Conservation (phyloP, 2,888 invertebrate species). For the Nemoura dubitans region DNA sequence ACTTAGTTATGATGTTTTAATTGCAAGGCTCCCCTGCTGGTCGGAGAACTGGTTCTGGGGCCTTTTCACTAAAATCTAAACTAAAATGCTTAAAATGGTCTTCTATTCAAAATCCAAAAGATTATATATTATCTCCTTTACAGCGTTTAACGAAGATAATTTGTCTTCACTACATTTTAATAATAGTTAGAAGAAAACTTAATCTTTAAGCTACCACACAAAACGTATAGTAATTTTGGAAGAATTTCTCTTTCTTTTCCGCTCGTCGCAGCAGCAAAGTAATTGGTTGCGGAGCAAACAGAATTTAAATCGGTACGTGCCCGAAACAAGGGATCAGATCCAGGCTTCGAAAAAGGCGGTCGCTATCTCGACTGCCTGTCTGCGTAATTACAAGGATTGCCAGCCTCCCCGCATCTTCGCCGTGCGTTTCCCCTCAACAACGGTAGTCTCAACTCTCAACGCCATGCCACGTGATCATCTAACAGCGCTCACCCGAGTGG, state of each 20-base stretch:
- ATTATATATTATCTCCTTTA: neutral
- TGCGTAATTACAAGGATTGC: neutral
- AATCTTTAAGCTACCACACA: neutral
- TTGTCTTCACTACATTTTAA: neutral
- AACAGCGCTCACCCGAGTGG: too few relatives aligned
- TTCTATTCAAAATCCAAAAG: neutral
- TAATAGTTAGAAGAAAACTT: neutral
- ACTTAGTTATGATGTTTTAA: too few relatives aligned
- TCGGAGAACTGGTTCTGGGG: too few relatives aligned
- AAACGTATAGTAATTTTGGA: neutral
- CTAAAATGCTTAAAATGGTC: neutral
- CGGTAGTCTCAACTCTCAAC: neutral
- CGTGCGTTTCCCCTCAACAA: neutral
- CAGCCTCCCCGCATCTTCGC: neutral
- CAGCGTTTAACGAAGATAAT: neutral
- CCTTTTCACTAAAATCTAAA: too few relatives aligned
- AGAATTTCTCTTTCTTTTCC: neutral
- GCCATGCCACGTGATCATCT: too few relatives aligned
- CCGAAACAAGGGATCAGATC: neutral
- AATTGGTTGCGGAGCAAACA: neutral
- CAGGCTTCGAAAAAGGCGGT: neutral
- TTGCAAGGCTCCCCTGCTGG: too few relatives aligned
- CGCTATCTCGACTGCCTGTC: neutral
- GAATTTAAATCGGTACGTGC: neutral
- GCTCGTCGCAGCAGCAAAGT: neutral